A percentile compares a stretch with the other conserved stretches of the same genome.
Conservation (phyloP, 1,140 invertebrate species). For the Drosophila lowei region DNA sequence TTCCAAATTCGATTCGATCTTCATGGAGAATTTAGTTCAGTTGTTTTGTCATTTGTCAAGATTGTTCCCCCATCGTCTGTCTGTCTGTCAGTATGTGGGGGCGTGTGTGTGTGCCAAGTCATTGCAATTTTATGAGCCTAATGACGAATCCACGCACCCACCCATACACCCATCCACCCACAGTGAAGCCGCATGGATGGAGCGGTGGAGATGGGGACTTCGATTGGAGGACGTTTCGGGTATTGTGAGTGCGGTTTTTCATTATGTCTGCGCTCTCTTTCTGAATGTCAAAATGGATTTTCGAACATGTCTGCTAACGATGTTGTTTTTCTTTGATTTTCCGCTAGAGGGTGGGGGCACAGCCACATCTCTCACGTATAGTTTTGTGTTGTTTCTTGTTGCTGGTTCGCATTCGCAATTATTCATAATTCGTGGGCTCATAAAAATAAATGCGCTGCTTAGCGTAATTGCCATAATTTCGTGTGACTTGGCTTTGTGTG, state of each 20-base stretch:
- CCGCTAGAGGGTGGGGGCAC: too few species aligned
- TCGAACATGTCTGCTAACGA: constrained; percentile 51
- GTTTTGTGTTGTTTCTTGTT: constrained; percentile 21
- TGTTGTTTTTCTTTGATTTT: background rate
- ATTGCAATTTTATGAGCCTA: constrained; percentile 70
- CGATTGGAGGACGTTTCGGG: constrained; percentile 12
- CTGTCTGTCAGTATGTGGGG: constrained; percentile 14
- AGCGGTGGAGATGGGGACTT: constrained; percentile 21
- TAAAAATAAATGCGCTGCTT: constrained; percentile 80
- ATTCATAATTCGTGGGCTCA: constrained; percentile 80
- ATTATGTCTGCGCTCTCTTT: constrained; percentile 42
- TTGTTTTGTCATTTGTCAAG: constrained; percentile 48
- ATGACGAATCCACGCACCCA: constrained; percentile 60
- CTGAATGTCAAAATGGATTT: constrained; percentile 67
- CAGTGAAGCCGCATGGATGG: background rate
- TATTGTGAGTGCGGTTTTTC: constrained; percentile 41
- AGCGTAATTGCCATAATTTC: constrained; percentile 80
- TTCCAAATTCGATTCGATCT: background rate
- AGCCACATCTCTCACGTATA: constrained; percentile 20
- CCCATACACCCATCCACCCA: too few species aligned
- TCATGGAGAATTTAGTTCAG: background rate
- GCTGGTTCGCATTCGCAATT: constrained; percentile 49
- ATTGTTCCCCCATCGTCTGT: constrained; percentile 4
- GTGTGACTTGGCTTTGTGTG: constrained; percentile 65
- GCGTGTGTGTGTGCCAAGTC: constrained; percentile 45